Evolutionary conservation across 2,113 vertebrate genomes (phyloP).

Genomic region (Trematocara unimaculatum): DNA sequence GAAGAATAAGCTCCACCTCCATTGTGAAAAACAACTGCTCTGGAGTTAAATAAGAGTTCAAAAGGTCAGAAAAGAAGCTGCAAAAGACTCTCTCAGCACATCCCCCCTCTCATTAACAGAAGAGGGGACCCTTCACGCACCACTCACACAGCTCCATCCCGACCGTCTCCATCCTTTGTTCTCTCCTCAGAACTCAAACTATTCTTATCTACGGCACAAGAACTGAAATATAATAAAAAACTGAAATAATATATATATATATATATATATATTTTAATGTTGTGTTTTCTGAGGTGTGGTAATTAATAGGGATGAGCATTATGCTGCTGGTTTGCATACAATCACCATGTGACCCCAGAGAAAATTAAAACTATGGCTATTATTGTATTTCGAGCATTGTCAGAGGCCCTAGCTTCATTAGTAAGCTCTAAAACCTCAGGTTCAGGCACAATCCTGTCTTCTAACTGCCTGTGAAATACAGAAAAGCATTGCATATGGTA

Average conservation of each 20-base stretch:
- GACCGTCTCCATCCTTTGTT: not conserved
- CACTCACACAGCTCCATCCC: not conserved
- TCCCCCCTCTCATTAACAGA: not conserved
- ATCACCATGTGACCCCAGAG: conserved; percentile 28
- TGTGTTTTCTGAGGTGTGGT: not conserved
- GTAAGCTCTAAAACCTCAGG: not conserved
- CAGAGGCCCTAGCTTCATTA: conserved; percentile 21
- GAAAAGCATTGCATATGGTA: conserved; percentile 20
- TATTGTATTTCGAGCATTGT: conserved; percentile 12
- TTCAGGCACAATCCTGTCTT: conserved; percentile 2
- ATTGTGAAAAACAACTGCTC: not conserved
- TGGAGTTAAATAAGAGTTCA: not conserved
- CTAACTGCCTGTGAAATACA: conserved; percentile 25
- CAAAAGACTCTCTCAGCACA: not conserved
- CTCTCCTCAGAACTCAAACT: not conserved
- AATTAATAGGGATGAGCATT: not conserved
- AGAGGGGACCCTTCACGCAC: not conserved
- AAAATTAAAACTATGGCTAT: not conserved
- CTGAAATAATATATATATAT: not conserved
- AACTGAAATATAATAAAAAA: not conserved
- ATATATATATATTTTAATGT: not conserved
- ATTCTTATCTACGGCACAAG: not conserved
- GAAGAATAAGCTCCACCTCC: not conserved
- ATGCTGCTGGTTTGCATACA: not conserved
- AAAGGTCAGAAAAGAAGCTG: not conserved